Conservation (phyloP, 1,140 invertebrate species). For the Melipona quadrifasciata region DNA sequence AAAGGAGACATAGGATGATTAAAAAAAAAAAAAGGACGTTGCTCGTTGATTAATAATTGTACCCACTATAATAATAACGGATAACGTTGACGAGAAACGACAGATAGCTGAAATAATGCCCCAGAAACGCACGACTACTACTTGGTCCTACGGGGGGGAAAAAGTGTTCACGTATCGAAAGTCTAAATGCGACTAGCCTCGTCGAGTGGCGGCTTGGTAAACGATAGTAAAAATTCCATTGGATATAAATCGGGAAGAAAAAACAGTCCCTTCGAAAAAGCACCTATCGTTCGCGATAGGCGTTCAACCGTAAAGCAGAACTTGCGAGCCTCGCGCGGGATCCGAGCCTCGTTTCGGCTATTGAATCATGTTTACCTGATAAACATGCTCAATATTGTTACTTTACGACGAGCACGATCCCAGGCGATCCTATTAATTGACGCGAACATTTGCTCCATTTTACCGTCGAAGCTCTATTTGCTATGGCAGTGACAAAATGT, state of each 20-base stretch:
- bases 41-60: too few relatives aligned
- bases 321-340: conserved; percentile 16
- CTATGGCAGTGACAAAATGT: conserved; percentile 50
- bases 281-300: conserved; percentile 37
- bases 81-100: conserved; percentile 30
- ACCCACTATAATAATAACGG: not conserved
- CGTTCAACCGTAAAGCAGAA: conserved; percentile 23
- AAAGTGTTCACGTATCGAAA: conserved; percentile 57
- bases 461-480: conserved; percentile 26
- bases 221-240: conserved; percentile 13
- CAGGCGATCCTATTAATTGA: conserved; percentile 16
- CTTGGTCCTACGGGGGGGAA: conserved; percentile 17
- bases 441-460: conserved; percentile 30
- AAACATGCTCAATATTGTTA: conserved; percentile 69
- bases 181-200: conserved; percentile 49
- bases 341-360: conserved; percentile 52
- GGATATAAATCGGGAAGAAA: not conserved
- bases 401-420: conserved; percentile 48
- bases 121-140: conserved; percentile 57
- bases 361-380: conserved; percentile 74
- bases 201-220: conserved; percentile 18
- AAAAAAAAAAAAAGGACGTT: too few relatives aligned
- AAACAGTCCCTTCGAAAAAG: conserved; percentile 46
- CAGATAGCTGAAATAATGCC: conserved; percentile 66
- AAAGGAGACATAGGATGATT: not conserved